These are phyloP conservation scores for Thera britannica DNA, from an alignment of 2,888 invertebrate genomes.

Conservation along the genomic window DNA sequence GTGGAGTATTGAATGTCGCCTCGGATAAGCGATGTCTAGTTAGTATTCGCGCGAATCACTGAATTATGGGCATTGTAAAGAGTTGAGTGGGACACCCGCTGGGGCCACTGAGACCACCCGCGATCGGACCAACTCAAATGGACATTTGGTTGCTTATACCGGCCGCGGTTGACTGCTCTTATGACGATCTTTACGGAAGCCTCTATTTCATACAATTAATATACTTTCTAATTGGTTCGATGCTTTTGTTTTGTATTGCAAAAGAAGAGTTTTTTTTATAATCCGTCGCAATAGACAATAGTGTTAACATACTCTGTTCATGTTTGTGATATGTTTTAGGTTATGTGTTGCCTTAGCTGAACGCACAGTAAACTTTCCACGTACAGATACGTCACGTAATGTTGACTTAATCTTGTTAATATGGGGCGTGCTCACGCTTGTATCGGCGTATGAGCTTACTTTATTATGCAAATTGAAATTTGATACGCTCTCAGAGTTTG, in stretches of 20 bases:
- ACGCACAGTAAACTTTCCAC: slow-evolving; percentile 54
- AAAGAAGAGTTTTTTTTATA: background rate
- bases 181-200: slow-evolving; percentile 37
- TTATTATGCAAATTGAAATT: slow-evolving; percentile 76
- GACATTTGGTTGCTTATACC: slow-evolving; percentile 42
- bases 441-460: slow-evolving; percentile 70
- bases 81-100: slow-evolving; percentile 69
- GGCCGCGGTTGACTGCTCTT: slow-evolving; percentile 35
- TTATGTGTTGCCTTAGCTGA: slow-evolving; percentile 18
- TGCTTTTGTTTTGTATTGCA: background rate
- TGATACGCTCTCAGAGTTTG: slow-evolving; percentile 66
- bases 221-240: slow-evolving; percentile 6
- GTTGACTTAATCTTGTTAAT: slow-evolving; percentile 73
- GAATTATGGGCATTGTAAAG: slow-evolving; percentile 77
- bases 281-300: too few relatives aligned
- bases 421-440: slow-evolving; percentile 61
- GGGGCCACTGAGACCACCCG: slow-evolving; percentile 83
- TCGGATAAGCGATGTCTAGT: slow-evolving; percentile 67
- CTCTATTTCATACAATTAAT: slow-evolving; percentile 24
- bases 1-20: slow-evolving; percentile 69
- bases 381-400: slow-evolving; percentile 69
- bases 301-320: too few relatives aligned
- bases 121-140: slow-evolving; percentile 52
- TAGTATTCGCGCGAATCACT: slow-evolving; percentile 77
- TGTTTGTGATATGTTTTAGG: background rate